Evolutionary conservation across 1,140 invertebrate species (phyloP).

Genomic region (Pinna nobilis): DNA sequence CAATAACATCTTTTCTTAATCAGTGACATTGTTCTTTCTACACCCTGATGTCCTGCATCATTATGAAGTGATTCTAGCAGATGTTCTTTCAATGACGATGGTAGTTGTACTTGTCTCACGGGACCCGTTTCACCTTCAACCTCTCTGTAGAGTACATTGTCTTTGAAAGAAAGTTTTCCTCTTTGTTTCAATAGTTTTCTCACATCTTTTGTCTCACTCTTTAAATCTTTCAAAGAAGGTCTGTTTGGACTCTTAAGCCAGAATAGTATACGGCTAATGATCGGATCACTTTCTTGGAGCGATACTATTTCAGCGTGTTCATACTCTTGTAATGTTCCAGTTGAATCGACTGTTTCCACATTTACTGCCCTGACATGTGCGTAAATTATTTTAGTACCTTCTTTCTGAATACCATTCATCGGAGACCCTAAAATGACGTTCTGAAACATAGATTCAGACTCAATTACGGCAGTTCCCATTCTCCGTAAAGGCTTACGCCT

Average conservation of each 20-base stretch:
- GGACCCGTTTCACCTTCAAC: not conserved
- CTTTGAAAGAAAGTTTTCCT: not conserved
- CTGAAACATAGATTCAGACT: not conserved
- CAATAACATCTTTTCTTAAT: conserved; percentile 6
- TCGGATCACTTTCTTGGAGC: too few species aligned
- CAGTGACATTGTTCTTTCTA: not conserved
- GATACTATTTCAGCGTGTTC: too few species aligned
- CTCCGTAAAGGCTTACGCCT: conserved; percentile 19
- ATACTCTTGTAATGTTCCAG: too few species aligned
- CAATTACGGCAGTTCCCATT: not conserved
- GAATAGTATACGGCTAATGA: too few species aligned
- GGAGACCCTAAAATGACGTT: too few species aligned
- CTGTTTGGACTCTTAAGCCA: too few species aligned
- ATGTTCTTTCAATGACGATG: not conserved
- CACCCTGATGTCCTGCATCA: conserved; percentile 11
- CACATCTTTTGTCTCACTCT: too few species aligned
- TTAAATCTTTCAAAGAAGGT: too few species aligned
- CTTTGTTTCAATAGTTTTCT: conserved; percentile 2
- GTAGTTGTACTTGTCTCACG: too few species aligned
- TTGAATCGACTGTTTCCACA: too few species aligned
- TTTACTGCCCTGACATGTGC: too few species aligned
- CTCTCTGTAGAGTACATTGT: not conserved
- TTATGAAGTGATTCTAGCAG: conserved; percentile 2
- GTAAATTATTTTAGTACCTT: too few species aligned
- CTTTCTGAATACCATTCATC: not conserved